Conservation (phyloP, 2,888 invertebrate species). For the Prosapia bicincta region DNA sequence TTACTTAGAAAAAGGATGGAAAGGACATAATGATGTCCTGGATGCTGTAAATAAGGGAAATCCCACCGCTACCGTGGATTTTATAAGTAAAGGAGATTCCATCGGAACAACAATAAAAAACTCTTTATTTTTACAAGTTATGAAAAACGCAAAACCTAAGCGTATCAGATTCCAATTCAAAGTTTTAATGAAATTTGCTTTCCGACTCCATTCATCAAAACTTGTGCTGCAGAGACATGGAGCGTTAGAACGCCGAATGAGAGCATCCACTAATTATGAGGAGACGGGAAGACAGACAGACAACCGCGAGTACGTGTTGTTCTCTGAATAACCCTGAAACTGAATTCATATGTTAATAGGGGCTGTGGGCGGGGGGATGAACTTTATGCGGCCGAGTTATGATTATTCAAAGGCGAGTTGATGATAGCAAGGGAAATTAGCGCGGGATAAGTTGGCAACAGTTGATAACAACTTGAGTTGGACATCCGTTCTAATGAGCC, state of each 20-base stretch:
- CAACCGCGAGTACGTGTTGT: conserved; percentile 2
- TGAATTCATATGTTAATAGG: conserved; percentile 27
- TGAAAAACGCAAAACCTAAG: background rate
- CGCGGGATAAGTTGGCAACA: conserved; percentile 12
- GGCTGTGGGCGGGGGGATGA: background rate
- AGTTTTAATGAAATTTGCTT: background rate
- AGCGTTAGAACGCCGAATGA: background rate
- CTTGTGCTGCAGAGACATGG: background rate
- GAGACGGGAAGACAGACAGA: background rate
- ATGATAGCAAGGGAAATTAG: conserved; percentile 25
- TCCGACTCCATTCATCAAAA: background rate
- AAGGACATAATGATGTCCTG: too few relatives aligned
- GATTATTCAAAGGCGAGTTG: conserved; percentile 24
- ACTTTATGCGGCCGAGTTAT: conserved; percentile 24
- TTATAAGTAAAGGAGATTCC: too few relatives aligned
- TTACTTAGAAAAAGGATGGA: too few relatives aligned
- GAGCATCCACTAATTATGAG: background rate
- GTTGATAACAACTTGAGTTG: conserved; percentile 10
- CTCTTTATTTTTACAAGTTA: too few relatives aligned
- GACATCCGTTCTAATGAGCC: conserved; percentile 2
- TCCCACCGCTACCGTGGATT: too few relatives aligned
- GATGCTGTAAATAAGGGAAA: too few relatives aligned
- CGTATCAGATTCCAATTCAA: background rate
- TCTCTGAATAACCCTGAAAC: conserved; percentile 5
- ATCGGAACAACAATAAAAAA: too few relatives aligned